A percentile compares a stretch with the other conserved stretches of the same genome.
These are phyloP conservation scores for Pheosia gnoma DNA, from an alignment of 2,888 invertebrate genomes.

Conservation along the genomic window DNA sequence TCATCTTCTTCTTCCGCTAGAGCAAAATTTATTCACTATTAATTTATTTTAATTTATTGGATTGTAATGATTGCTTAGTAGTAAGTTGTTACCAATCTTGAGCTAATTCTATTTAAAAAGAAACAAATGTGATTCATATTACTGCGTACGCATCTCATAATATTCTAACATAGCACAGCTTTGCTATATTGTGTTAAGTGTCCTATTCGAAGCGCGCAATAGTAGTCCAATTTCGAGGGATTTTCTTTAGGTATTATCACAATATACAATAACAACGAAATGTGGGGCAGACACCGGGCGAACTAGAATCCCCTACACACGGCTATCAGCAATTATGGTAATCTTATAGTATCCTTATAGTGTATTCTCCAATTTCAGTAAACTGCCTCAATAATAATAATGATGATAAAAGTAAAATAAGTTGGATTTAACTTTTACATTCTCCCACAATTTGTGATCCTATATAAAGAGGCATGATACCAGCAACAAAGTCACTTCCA, in stretches of 20 bases:
- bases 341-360: constrained; percentile 55
- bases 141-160: not conserved
- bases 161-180: not conserved
- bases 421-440: constrained; percentile 16
- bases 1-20: constrained; percentile 78
- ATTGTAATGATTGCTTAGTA: no score
- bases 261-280: constrained; percentile 48
- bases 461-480: not conserved
- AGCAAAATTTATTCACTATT: constrained; percentile 20
- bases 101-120: no score
- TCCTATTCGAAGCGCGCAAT: constrained; percentile 38
- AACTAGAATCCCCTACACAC: constrained; percentile 49
- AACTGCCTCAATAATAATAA: constrained; percentile 47
- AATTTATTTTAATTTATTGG: no score
- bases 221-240: constrained; percentile 49
- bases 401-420: constrained; percentile 38
- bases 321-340: constrained; percentile 65
- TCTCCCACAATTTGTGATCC: not conserved
- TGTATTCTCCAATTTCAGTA: constrained; percentile 57
- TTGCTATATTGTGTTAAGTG: constrained; percentile 28
- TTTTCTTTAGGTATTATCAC: constrained; percentile 52
- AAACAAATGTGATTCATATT: no score
- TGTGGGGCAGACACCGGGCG: constrained; percentile 44
- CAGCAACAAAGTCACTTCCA: no score
- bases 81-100: no score